Base-by-base conservation (phyloP, 1,140 invertebrate species). In the Mya arenaria region DNA sequence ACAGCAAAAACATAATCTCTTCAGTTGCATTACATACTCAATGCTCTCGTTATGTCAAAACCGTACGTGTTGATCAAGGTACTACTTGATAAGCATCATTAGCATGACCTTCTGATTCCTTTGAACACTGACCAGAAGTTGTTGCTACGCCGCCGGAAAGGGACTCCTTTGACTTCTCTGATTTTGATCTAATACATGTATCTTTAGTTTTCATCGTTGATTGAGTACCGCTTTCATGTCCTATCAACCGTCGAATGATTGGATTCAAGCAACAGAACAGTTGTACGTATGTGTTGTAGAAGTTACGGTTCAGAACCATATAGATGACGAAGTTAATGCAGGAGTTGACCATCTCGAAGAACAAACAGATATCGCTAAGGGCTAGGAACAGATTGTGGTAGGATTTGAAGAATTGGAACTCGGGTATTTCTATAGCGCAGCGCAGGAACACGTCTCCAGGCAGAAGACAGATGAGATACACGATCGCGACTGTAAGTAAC, bases 291-390 rank as follows among this genome's bases (percentile, higher is more conserved):
- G 41, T 68, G 15, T 77, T 36, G 34, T 62, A 83, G 68, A 88
- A 86, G 36, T 84, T 75, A 0, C 62, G 68, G 44, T 84, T 88
- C 17, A 74, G 74, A 28, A 82, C 55, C 80, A 86, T 88, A 69
- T 86, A 86, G 36, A 81, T 84, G 36, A 86, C 78, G 63, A 86
- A 86, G 66, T 88, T 88, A n/a, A 69, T 62, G 4, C 82, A 86
- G 0, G 84, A 83, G 62, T 86, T 88, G 19, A 81, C 32, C 25
- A 80, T 78, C 17, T 75, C 81, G 17, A 85, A 71, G 28, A 86
- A 44, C 2, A 81, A 34, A 58, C 62, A 73, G 4, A 86, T 8
- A n/a, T 80, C 86, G 60, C 75, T 86, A 0, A 75, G n/a, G 0
- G 83, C 74, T 17, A 83, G 34, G 56, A 87, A 87, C 8, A 87